A percentile compares a stretch with the other conserved stretches of the same genome.
Conservation (phyloP, 2,797 vertebrate genomes). For the Diceros bicornis region DNA sequence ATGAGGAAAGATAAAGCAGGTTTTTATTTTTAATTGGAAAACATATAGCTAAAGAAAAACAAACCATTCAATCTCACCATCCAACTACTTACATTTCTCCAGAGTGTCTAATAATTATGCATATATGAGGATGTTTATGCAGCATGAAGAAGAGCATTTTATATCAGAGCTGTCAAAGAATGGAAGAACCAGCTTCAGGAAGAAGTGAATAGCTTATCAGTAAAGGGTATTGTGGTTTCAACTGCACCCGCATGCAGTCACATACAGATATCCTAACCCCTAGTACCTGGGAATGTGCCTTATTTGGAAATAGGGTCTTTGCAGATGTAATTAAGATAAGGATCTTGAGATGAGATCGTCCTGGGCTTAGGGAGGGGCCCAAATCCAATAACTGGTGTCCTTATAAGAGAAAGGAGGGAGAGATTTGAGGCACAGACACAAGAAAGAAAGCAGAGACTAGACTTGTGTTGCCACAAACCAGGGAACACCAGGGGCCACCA, state of each 20-base stretch:
- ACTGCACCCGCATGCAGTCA: background rate
- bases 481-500: background rate
- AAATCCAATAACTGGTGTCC: background rate
- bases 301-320: background rate
- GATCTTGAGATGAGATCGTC: background rate
- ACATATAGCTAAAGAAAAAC: background rate
- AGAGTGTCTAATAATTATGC: background rate
- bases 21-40: slow-evolving; percentile 23
- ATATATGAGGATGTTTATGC: background rate
- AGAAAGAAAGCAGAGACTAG: background rate
- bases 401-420: background rate
- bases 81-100: background rate
- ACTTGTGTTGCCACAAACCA: background rate
- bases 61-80: background rate
- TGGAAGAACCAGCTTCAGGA: background rate
- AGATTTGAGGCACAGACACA: background rate
- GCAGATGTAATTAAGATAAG: background rate
- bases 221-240: background rate
- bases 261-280: background rate
- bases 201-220: background rate
- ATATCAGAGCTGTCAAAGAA: background rate
- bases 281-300: background rate
- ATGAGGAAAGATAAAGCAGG: background rate
- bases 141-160: background rate
- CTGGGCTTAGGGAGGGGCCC: background rate